Conservation (phyloP, 2,113 vertebrate genomes). For the Zeus faber region DNA sequence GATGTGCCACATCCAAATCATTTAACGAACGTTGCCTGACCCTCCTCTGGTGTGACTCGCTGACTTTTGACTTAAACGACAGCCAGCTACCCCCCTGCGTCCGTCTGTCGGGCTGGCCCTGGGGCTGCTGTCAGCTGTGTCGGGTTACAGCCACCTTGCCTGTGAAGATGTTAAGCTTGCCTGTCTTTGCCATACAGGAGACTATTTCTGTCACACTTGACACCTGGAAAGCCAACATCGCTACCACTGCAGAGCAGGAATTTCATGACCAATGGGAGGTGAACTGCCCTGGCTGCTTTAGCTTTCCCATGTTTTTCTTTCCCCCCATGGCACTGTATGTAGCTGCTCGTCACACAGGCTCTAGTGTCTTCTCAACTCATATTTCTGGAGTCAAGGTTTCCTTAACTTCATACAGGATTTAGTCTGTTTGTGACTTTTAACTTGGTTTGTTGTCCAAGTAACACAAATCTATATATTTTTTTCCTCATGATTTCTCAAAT, state of each 20-base stretch:
- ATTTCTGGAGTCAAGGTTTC: not conserved
- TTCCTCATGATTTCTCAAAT: not conserved
- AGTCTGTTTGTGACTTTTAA: not conserved
- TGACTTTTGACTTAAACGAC: conserved; percentile 9
- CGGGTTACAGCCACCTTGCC: conserved; percentile 46
- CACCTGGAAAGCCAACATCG: conserved; percentile 40
- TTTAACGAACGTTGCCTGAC: conserved; percentile 7
- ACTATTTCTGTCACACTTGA: conserved; percentile 48
- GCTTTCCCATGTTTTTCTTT: no score
- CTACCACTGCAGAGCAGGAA: not conserved
- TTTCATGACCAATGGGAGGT: conserved; percentile 13
- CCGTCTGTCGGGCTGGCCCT: conserved; percentile 17
- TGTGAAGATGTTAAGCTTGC: conserved; percentile 38
- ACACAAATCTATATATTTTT: not conserved
- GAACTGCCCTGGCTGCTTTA: not conserved
- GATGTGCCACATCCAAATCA: conserved; percentile 14
- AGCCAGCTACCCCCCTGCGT: not conserved
- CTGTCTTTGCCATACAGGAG: conserved; percentile 39
- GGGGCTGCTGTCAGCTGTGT: conserved; percentile 34
- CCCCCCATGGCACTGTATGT: no score
- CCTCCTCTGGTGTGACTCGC: conserved; percentile 18
- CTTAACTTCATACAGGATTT: not conserved
- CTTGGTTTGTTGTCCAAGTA: not conserved
- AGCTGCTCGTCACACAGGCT: not conserved
- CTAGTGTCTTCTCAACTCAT: not conserved